Conservation (phyloP, 2,888 invertebrate species). For the Atrina japonica region DNA sequence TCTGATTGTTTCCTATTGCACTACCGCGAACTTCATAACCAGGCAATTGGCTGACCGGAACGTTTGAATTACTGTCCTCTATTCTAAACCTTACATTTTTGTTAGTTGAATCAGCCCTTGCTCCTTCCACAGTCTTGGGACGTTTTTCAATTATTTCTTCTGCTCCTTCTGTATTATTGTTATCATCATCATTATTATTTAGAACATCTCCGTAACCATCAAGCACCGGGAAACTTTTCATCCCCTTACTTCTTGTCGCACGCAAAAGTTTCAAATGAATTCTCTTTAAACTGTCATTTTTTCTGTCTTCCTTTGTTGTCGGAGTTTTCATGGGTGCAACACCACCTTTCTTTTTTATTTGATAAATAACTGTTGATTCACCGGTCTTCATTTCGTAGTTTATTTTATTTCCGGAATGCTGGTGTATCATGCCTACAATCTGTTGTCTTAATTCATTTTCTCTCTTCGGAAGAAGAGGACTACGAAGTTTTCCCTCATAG, state of each 20-base stretch:
- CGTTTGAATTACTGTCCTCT: slow-evolving; percentile 13
- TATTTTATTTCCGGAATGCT: slow-evolving; percentile 27
- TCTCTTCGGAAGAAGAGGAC: slow-evolving; percentile 27
- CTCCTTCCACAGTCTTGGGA: slow-evolving; percentile 1
- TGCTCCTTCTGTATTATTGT: neutral
- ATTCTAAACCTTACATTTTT: slow-evolving; percentile 34
- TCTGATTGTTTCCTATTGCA: slow-evolving; percentile 43
- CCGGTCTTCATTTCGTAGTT: slow-evolving; percentile 13
- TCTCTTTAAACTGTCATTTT: slow-evolving; percentile 35
- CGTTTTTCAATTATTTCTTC: slow-evolving; percentile 3
- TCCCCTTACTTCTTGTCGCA: slow-evolving; percentile 27
- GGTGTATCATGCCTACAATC: slow-evolving; percentile 35
- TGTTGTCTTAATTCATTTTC: slow-evolving; percentile 36
- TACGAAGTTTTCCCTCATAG: slow-evolving; percentile 23
- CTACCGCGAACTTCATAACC: slow-evolving; percentile 60
- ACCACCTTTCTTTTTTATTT: slow-evolving; percentile 40
- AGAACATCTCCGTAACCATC: slow-evolving; percentile 29
- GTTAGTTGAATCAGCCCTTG: slow-evolving; percentile 6
- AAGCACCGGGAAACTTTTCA: slow-evolving; percentile 27
- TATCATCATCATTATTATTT: slow-evolving; percentile 21
- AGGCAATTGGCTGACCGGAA: slow-evolving; percentile 11
- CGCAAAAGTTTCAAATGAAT: slow-evolving; percentile 39
- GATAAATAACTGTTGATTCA: slow-evolving; percentile 34
- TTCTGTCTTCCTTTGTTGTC: slow-evolving; percentile 24
- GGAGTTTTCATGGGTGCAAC: slow-evolving; percentile 23